Base-by-base conservation (phyloP, 2,797 vertebrate genomes). In the Picus viridis region DNA sequence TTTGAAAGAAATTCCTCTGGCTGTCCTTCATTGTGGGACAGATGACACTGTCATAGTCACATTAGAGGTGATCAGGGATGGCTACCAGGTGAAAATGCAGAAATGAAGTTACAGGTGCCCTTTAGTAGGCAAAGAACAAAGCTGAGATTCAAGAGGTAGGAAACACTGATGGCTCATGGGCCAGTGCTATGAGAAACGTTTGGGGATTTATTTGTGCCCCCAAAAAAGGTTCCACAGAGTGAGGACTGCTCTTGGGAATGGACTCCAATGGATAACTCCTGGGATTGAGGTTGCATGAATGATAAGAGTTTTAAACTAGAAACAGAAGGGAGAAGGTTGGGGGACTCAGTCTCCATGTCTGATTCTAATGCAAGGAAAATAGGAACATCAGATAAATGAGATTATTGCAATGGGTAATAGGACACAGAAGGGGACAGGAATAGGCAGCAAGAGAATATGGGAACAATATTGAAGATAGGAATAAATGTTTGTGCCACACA, bases 361-460 rank as follows among this genome's bases (percentile, higher is more conserved):
- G 63, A 79, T 89, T 92, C 71, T 82, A 86, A 86, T 1, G 0
- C 73, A 89, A 88, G 59, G 30, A 47, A 86, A 74, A 83, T 87
- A 80, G 24, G 18, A 88, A 94, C 93, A 82, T 62, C 82, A 79
- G 80, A 93, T 30, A 89, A 93, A 91, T 84, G 53, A 93, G 87
- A 76, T 92, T 94, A 93, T 91, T 94, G 86, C 73, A 84, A 18
- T 79, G 89, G 73, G 61, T 91, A 96, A 96, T 92, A 92, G 85
- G 86, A 91, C 94, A 86, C 71, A 0, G 83, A 93, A 95, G 94
- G 61, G 64, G 59, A 91, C 77, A 93, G 54, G 32, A 95, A 96
- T 91, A 89, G 91, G 92, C 80, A 91, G 54, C 92, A 86, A 73
- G 96, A 96, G 94, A 95, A 92, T 96, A 96, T 0, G 16, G 56